A percentile compares a stretch with the other conserved stretches of the same genome.
These are phyloP conservation scores for Tragelaphus buxtoni DNA, from an alignment of 2,113 vertebrate genomes.

Conservation along the genomic window DNA sequence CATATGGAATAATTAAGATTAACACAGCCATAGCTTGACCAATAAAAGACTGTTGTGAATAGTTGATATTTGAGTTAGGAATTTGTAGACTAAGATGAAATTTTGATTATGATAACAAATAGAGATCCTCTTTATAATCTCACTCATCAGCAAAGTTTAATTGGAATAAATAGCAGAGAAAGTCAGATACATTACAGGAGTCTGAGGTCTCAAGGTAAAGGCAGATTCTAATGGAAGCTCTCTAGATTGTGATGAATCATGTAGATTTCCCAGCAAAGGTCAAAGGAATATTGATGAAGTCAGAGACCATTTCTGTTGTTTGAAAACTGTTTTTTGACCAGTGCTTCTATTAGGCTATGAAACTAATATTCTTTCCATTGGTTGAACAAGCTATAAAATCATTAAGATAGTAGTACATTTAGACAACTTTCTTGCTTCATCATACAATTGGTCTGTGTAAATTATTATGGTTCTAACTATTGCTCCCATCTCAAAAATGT, in stretches of 20 bases:
- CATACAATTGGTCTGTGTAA: neutral
- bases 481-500: neutral
- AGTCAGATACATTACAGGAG: neutral
- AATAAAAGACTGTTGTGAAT: neutral
- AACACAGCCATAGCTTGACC: neutral
- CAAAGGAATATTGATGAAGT: conserved; percentile 27
- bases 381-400: neutral
- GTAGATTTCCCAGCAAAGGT: conserved; percentile 15
- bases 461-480: neutral
- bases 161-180: neutral
- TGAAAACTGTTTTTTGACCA: neutral
- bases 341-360: neutral
- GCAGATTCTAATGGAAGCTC: neutral
- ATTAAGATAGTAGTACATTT: neutral
- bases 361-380: neutral
- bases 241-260: neutral
- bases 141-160: neutral
- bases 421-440: neutral
- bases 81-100: neutral
- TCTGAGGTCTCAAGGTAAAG: neutral
- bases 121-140: neutral
- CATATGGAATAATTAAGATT: neutral
- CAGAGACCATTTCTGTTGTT: neutral
- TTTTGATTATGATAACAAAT: neutral
- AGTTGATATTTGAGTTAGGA: neutral